Base-by-base conservation (phyloP, 2,113 vertebrate genomes). In the Platichthys flesus region DNA sequence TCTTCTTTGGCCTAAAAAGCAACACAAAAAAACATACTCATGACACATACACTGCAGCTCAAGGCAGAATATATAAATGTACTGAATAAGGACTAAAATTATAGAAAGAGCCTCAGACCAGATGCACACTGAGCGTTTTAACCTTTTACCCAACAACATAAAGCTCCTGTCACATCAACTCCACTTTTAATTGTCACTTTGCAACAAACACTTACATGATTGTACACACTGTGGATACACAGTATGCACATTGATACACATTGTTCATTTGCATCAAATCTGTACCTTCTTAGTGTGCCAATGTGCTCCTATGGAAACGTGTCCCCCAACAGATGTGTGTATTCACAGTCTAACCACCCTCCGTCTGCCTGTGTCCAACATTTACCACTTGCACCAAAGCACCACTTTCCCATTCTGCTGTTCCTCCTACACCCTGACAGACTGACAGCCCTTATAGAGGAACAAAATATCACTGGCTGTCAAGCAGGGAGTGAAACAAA, bases 401-500 rank as follows among this genome's bases (percentile, higher is more conserved):
- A 69, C 24, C 3, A 72, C 76, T 76, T 74, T 79, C 69, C 28
- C 71, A 13, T 35, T 58, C 52, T 78, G 52, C 70, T 65, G 62
- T 85, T 88, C 71, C 60, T 86, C 55, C 57, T 64, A 20, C 61
- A 58, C 49, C 64, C 76, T 83, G 78, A 88, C 64, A 85, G 72
- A 73, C 85, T 90, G 87, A 90, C 85, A 90, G 81, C 45, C 49
- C 73, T 78, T 74, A 85, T 47, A 59, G 81, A 85, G 79, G 75
- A 67, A 68, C 71, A 81, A 54, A 72, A 87, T 79, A 70, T 70
- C 66, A 75, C 83, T 67, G 73, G 71, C 79, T 90, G 82, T 89
- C 90, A 90, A 71, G 64, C 2, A 31, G 47, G 67, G 67, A 90
- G 78, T 83, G 55, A 87, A 84, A 87, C 68, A 78, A 87, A 89